Evolutionary conservation across 2,113 vertebrate species (phyloP).

Genomic region (Poecile atricapillus): DNA sequence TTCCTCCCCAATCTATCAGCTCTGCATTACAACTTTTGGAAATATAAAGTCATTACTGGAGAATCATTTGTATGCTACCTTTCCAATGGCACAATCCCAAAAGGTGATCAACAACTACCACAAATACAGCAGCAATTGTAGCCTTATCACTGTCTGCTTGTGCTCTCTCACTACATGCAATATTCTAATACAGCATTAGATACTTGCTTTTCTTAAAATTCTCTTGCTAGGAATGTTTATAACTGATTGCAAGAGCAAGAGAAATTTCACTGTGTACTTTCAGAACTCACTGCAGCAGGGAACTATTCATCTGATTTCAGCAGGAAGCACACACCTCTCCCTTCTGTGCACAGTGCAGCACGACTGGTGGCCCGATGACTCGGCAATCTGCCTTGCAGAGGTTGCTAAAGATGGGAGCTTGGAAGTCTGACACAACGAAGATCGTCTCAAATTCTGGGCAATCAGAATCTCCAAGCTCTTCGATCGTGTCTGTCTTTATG

Average conservation of each 20-base stretch:
- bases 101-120: neutral
- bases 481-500: conserved; percentile 78
- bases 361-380: conserved; percentile 88
- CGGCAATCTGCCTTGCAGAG: conserved; percentile 87
- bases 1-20: neutral
- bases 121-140: neutral
- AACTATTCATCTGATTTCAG: neutral
- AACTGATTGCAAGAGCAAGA: neutral
- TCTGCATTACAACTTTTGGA: neutral
- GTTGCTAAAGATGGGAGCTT: conserved; percentile 78
- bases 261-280: neutral
- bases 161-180: accelerated
- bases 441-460: conserved; percentile 87
- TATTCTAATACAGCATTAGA: neutral
- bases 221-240: neutral
- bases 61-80: neutral
- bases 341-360: conserved; percentile 84
- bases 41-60: neutral
- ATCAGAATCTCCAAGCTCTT: conserved; percentile 83
- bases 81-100: neutral
- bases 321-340: conserved; percentile 77
- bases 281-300: neutral
- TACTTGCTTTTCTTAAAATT: neutral
- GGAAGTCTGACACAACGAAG: conserved; percentile 87
- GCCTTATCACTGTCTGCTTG: neutral